Evolutionary conservation across 2,113 vertebrate genomes (phyloP).

Genomic region (Ovibos moschatus): DNA sequence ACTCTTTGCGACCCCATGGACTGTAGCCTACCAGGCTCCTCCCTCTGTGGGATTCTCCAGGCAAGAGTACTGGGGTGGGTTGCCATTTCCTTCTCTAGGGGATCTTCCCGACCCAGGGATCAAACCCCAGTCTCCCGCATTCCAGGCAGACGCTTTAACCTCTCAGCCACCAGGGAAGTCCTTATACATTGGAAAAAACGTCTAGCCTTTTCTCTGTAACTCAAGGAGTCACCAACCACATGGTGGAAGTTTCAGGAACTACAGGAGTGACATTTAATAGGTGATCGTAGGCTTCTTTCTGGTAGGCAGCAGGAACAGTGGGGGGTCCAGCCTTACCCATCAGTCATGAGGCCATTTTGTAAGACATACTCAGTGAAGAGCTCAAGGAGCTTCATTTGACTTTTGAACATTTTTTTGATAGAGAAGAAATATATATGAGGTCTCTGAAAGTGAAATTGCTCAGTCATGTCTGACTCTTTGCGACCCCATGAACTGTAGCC

Average conservation of each 20-base stretch:
- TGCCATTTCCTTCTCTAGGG: no score
- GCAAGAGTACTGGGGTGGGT: no score
- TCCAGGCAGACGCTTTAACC: no score
- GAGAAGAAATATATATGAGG: neutral
- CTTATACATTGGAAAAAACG: neutral
- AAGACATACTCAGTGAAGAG: neutral
- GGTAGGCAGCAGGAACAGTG: neutral
- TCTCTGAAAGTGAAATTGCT: neutral
- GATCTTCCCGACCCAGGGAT: no score
- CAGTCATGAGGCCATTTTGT: neutral
- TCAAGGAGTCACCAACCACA: neutral
- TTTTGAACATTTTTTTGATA: neutral
- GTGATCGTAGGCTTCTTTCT: neutral
- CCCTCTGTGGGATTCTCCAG: no score
- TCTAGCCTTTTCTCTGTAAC: neutral
- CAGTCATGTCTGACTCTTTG: neutral
- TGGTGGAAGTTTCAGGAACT: neutral
- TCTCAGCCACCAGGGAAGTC: neutral
- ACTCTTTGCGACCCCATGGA: no score
- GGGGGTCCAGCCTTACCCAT: neutral
- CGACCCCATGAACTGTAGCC: rapidly evolving
- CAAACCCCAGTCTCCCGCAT: rapidly evolving
- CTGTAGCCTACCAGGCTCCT: no score
- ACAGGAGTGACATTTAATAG: neutral
- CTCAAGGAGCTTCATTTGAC: neutral